Evolutionary conservation across 2,797 vertebrate species (phyloP).

Genomic region (Lithobates sylvaticus): DNA sequence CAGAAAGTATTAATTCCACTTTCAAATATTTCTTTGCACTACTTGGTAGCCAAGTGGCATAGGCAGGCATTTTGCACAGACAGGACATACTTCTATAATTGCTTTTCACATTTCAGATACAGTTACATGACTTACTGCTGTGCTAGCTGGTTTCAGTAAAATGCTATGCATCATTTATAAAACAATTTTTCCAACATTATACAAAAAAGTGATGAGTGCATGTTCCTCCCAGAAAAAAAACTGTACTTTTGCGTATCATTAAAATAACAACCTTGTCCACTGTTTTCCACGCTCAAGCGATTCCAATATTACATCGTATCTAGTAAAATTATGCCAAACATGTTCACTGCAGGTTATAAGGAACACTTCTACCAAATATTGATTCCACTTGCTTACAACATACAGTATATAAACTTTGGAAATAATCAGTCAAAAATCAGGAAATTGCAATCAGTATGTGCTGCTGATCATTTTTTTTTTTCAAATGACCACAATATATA

Average conservation of each 20-base stretch:
- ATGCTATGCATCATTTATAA: constrained; percentile 73
- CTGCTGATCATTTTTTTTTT: too few relatives aligned
- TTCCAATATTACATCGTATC: constrained; percentile 53
- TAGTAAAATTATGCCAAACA: constrained; percentile 32
- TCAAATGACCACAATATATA: too few relatives aligned
- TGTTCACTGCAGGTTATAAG: constrained; percentile 1
- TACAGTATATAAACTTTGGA: neutral
- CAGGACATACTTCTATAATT: constrained; percentile 75
- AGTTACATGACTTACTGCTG: constrained; percentile 74
- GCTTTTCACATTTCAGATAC: constrained; percentile 76
- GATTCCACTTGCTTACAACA: too few relatives aligned
- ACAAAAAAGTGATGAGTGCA: constrained; percentile 67
- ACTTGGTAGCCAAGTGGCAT: constrained; percentile 76
- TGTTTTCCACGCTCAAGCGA: constrained; percentile 45
- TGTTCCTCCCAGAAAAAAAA: constrained; percentile 68
- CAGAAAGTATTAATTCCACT: constrained; percentile 74
- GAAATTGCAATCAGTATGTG: neutral
- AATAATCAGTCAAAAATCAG: neutral
- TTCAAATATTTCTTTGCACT: constrained; percentile 79
- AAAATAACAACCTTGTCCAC: constrained; percentile 60
- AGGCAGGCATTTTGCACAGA: constrained; percentile 71
- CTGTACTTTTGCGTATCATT: constrained; percentile 67
- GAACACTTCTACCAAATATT: too few relatives aligned
- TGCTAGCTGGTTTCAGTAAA: constrained; percentile 64
- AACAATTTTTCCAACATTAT: constrained; percentile 68